Evolutionary conservation across 1,140 invertebrate species (phyloP), one percentile per base, ranked within the genome.

Genomic region (Drosophila nigrodunni): DNA sequence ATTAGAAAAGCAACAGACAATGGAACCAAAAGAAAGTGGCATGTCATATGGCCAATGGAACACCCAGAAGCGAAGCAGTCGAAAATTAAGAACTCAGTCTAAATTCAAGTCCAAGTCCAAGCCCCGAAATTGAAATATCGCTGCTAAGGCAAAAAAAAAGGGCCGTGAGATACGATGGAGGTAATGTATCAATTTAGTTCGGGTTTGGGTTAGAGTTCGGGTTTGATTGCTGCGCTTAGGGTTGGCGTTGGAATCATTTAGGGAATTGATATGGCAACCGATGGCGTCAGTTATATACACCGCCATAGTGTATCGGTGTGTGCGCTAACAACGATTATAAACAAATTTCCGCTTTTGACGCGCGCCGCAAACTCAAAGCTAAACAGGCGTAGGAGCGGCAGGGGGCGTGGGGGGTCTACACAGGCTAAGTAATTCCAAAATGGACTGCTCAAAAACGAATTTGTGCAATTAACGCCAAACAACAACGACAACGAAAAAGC

Each of bases 301-400:
- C 52, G 60, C 35, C 62, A 41, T 66, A 30, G 25, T 30, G 25
- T 30, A 2, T 30, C 15, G 25, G 25, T 30, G 25, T 30, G 25
- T 30, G 25, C 80, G 77, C 86, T 73, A 87, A 54, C 78, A 57
- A 64, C 86, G 86, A 90, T 90, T 90, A 90, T 90, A 90, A 90
- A 90, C 82, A 90, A 90, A 90, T 90, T 90, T 90, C 86, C 86
- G 83, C 83, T 88, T 82, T 88, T 88, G 85, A 88, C 83, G 85
- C 83, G 77, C 77, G 83, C 70, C 21, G 67, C 41, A 46, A 30
- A 52, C 49, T 62, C 57, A 57, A 43, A 59, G 44, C 43, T 39
- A 25, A 5, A 44, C 11, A 11, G 34, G 18, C 11, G 15, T 35
- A 46, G 46, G 30, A n/a, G 54, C 39, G 18, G 50, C 9, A 8